Percentiles rank a stretch among this genome's conserved stretches.
Conservation (phyloP, 2,113 vertebrate species). For the Gymnarchus niloticus region DNA sequence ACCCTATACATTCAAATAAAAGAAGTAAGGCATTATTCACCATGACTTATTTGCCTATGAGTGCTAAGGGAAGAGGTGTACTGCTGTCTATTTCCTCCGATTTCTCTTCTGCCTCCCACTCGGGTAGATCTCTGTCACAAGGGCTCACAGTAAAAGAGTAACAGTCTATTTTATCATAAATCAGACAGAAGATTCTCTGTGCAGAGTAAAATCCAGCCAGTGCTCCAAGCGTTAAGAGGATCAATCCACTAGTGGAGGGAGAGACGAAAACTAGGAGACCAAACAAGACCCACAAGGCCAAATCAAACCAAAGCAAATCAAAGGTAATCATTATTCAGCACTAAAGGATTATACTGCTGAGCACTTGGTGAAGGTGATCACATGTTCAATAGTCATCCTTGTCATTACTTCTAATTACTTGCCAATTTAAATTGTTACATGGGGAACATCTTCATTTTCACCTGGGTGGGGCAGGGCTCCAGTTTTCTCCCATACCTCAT, state of each 20-base stretch:
- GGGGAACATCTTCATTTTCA: neutral
- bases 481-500: neutral
- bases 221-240: neutral
- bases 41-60: neutral
- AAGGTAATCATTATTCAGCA: neutral
- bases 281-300: neutral
- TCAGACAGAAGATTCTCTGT: neutral
- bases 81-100: neutral
- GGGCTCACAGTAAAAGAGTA: neutral
- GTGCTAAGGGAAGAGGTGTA: too few relatives aligned
- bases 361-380: neutral
- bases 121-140: neutral
- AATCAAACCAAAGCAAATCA: neutral
- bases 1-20: neutral
- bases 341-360: neutral
- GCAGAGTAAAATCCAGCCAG: neutral
- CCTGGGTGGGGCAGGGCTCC: neutral
- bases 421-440: neutral
- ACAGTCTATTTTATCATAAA: neutral
- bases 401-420: slow-evolving; percentile 1
- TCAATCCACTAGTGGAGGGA: neutral
- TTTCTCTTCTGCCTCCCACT: neutral
- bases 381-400: neutral
- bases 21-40: neutral
- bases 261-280: neutral